Base-by-base conservation (phyloP, 2,113 vertebrate species). In the Syrmaticus mikado region DNA sequence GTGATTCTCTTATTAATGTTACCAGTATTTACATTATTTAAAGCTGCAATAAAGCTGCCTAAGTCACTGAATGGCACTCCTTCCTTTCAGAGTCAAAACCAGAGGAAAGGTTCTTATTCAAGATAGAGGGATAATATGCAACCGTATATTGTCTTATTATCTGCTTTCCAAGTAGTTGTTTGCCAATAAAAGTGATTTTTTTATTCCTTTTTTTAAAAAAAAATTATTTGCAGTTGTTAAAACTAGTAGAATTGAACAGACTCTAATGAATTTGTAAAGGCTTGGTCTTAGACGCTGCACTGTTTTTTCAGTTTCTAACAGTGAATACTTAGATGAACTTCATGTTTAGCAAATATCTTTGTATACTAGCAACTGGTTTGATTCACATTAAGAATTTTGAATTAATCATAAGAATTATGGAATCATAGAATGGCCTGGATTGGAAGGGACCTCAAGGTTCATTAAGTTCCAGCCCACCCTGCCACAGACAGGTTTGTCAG, bases 51-150 rank as follows among this genome's bases (percentile, higher is more conserved):
- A 58, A 77, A 92, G 43, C 34, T 68, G 40, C 82, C 73, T 92
- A 70, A 76, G 53, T 87, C 96, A 80, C 91, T 94, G 68, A 86
- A 87, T 46, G 96, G 43, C 93, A 74, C 58, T 96, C 19, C n/a
- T 86, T 64, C 61, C 72, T 86, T 95, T 89, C 73, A 53, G 66
- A 93, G 36, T 34, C 58, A 57, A 67, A 75, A 45, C 11, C 8
- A 38, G 45, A 32, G 17, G 10, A 12, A 82, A 74, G 28, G 36
- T 85, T 27, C 76, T 87, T 55, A 53, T 46, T 62, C 50, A 41
- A 83, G 34, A 45, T 45, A 34, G 76, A 76, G 17, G 18, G 15
- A 45, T 65, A 70, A 70, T 57, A 74, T 25, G 5, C 20, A 80
- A 53, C 48, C 57, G 0, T 13, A 2, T 36, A 17, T 79, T 87